Evolutionary conservation across 2,797 vertebrate species (phyloP).

Genomic region (Parambassis ranga): DNA sequence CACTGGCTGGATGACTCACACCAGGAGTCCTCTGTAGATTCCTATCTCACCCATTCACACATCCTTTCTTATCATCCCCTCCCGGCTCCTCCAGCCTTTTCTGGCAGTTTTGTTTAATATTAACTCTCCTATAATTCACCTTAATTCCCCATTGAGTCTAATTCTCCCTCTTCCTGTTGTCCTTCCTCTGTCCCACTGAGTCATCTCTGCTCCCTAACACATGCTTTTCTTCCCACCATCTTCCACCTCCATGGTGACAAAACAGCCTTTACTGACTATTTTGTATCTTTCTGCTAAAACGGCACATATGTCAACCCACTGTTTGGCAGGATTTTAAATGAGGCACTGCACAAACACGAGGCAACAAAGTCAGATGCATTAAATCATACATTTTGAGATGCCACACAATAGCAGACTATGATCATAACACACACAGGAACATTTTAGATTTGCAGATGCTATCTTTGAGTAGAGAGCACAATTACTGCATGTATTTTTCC

Average conservation of each 20-base stretch:
- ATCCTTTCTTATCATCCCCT: not conserved
- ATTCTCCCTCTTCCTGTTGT: constrained; percentile 11
- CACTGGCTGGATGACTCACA: constrained; percentile 64
- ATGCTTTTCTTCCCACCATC: constrained; percentile 2
- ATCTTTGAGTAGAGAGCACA: not conserved
- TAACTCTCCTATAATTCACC: constrained; percentile 1
- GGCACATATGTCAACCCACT: not conserved
- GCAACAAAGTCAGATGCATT: not conserved
- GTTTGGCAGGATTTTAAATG: constrained; percentile 7
- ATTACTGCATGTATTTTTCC: not conserved
- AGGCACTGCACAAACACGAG: not conserved
- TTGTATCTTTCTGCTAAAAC: constrained; percentile 3
- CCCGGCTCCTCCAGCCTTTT: not conserved
- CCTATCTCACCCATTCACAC: constrained; percentile 12
- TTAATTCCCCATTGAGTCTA: constrained; percentile 11
- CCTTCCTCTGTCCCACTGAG: constrained; percentile 8
- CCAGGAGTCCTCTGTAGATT: constrained; percentile 47
- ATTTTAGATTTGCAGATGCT: not conserved
- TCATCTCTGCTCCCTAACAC: constrained; percentile 24
- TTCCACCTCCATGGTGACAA: constrained; percentile 13
- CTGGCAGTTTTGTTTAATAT: constrained; percentile 11
- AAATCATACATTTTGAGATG: not conserved
- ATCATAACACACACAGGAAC: not conserved
- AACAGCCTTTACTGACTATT: constrained; percentile 12
- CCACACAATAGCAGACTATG: not conserved